Evolutionary conservation across 2,888 invertebrate species (phyloP), one percentile per base, ranked within the genome.

Genomic region (Idaea straminata): DNA sequence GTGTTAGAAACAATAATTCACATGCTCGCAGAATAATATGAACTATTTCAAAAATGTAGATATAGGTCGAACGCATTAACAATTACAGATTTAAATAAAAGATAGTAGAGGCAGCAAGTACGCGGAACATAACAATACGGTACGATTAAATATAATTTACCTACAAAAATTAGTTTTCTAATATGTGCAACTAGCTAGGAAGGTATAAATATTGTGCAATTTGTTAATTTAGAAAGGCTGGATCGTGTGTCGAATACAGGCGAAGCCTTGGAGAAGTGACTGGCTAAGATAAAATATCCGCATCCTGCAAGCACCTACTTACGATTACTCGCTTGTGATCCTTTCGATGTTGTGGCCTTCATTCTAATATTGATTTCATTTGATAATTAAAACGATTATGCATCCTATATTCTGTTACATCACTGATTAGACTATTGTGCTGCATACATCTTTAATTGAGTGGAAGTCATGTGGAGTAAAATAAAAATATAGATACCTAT

Each of bases 201-300:
- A 47, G 7, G 47, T 47, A 7, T 47, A 13, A 1, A 13, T 47
- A 47, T 47, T 47, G 47, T 47, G 47, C 13, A 47, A 13, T 74
- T 77, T 76, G 78, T 72, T 73, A 79, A 82, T 83, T 85, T 86
- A 87, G 86, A 86, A 84, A 85, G 86, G 84, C 80, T 75, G 81
- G 78, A 83, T 81, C 83, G 82, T 83, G 81, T 84, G 83, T 83
- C 78, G 79, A 80, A 80, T 81, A 80, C 81, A 75, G 75, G 73
- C 76, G 74, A 79, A 86, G 77, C 88, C 88, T 88, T 88, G 87
- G 80, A 81, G 84, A 83, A 84, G 87, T 88, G 87, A 88, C 82
- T 79, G 87, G 85, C 79, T 77, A 66, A 71, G 70, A 74, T 75
- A 79, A 78, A 73, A 85, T 84, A 88, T 89, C 87, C 87, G 87